Evolutionary conservation across 2,888 invertebrate species (phyloP), one percentile per base, ranked within the genome.

Genomic region (Drosophila nr. medialis): DNA sequence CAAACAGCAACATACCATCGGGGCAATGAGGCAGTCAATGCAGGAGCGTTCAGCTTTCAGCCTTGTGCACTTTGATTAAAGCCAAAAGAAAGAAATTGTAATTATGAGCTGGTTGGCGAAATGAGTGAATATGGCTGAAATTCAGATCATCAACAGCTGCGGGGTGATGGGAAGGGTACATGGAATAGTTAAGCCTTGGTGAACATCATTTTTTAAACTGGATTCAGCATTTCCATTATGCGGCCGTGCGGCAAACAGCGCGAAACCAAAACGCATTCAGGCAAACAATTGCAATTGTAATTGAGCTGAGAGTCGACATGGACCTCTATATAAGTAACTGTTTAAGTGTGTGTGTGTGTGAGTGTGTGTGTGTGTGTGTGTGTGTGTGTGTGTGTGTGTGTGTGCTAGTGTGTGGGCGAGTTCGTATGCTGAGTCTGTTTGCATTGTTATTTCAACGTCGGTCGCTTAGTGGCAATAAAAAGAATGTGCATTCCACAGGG

Each of bases 391-490:
- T 29, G 59, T n/a, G 29, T 29, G 29, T 24, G 15, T 42, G 51
- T 42, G 30, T 30, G 64, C 53, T 49, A 24, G 56, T 15, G 15
- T 63, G 54, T 30, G 54, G 18, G 13, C 29, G 59, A 68, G 62
- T 72, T 63, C 51, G 75, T 61, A 51, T 36, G 54, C 58, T 40
- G 59, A 64, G 81, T 81, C 72, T 84, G 84, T 87, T 87, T 84
- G 83, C 88, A 88, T 84, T 84, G 88, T 84, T 84, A 86, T 84
- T 85, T 80, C 80, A 77, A 82, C 83, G 83, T 77, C 63, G 87
- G 90, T 78, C 89, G 88, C 90, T 88, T 90, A 90, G 87, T 85
- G 89, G 90, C 89, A 88, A 88, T 90, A 88, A 88, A 90, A 89
- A 80, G 90, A 89, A 89, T 86, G 88, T 78, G 87, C 89, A 90